A percentile compares a stretch with the other conserved stretches of the same genome.
These are phyloP conservation scores for Sander lucioperca DNA, from an alignment of 2,113 vertebrate species.

Conservation along the genomic window DNA sequence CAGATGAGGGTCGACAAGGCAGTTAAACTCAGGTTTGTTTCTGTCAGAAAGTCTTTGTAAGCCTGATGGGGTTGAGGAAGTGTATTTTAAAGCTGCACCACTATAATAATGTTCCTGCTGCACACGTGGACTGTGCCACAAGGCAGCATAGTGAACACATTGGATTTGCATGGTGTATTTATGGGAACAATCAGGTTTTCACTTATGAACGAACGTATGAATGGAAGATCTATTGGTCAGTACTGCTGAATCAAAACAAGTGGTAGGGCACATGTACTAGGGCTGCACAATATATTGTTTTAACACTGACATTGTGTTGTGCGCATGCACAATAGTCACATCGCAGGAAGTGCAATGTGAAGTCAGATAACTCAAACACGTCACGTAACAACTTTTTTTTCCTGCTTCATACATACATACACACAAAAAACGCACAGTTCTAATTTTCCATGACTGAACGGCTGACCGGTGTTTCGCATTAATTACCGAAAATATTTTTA, in stretches of 20 bases:
- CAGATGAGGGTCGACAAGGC: background rate
- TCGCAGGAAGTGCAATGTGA: background rate
- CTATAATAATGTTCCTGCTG: background rate
- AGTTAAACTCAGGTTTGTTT: background rate
- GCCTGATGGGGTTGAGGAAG: background rate
- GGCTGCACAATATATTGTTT: background rate
- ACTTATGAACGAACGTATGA: background rate
- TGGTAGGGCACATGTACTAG: background rate
- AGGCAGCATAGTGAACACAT: background rate
- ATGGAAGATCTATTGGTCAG: background rate
- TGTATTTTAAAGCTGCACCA: background rate
- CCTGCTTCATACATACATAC: background rate
- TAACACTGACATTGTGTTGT: background rate
- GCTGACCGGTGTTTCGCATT: too few species aligned
- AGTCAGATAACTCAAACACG: background rate
- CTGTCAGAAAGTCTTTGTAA: slow-evolving; percentile 18
- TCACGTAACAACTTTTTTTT: background rate
- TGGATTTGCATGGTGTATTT: background rate
- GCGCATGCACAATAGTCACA: background rate
- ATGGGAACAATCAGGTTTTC: background rate
- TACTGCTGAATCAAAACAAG: background rate
- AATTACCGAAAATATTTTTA: too few species aligned
- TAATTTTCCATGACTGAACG: too few species aligned
- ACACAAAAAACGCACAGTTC: background rate
- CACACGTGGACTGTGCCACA: slow-evolving; percentile 10